These are phyloP conservation scores for Bos javanicus DNA, from an alignment of 2,113 vertebrate genomes.

Conservation along the genomic window DNA sequence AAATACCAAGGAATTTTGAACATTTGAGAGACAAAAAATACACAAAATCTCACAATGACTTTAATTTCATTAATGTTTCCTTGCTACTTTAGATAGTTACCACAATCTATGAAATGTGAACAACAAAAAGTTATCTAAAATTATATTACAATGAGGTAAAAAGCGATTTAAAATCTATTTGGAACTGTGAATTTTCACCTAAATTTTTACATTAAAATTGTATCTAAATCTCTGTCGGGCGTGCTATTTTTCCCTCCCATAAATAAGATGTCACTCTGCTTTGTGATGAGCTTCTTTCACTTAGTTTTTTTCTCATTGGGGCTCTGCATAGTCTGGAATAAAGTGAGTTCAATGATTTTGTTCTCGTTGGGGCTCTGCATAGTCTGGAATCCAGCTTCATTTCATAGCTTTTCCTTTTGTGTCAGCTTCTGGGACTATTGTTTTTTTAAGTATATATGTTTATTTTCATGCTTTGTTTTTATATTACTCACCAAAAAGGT, in stretches of 20 bases:
- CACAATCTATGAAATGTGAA: not conserved
- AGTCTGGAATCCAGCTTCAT: not conserved
- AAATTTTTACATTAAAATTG: not conserved
- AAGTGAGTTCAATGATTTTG: too few species aligned
- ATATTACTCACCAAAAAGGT: not conserved
- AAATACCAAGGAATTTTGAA: not conserved
- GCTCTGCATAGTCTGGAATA: not conserved
- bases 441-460: not conserved
- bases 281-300: not conserved
- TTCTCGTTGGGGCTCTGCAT: not conserved
- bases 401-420: not conserved
- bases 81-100: not conserved
- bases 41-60: not conserved
- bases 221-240: not conserved
- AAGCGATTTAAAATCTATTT: not conserved
- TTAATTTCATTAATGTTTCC: not conserved
- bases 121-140: not conserved
- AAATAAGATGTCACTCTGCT: not conserved
- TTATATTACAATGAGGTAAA: not conserved
- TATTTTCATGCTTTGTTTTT: not conserved
- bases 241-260: accelerated
- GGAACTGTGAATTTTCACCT: not conserved
- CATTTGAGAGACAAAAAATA: not conserved
- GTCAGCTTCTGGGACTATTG: not conserved
- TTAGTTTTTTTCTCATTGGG: not conserved